Evolutionary conservation across 2,113 vertebrate genomes (phyloP), one percentile per base, ranked within the genome.

Genomic region (Laticauda colubrina): DNA sequence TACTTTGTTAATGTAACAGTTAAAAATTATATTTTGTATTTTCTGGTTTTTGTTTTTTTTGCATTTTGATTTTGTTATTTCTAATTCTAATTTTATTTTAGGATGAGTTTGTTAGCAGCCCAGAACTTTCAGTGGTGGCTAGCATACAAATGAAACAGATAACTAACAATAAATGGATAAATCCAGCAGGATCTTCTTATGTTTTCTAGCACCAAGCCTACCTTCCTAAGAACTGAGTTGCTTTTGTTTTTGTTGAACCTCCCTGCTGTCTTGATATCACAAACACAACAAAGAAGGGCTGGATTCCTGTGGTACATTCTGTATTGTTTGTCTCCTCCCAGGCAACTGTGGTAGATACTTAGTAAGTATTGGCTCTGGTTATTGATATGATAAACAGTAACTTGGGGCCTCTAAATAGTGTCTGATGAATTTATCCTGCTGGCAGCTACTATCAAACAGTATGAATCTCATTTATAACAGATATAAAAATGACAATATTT

Each of bases 341-440:
- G 26, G 34, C 23, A 86, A 48, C 10, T 48, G 18, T 10, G 23
- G 24, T 56, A 57, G 8, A 48, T 85, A 54, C 12, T 86, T 29
- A 45, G 12, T 20, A 56, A 85, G 34, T 43, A 29, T 10, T 43
- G 75, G 12, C 34, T 85, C 8, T 21, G 12, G 29, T 54, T 34
- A 75, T 87, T 90, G 64, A 81, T 81, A 18, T 88, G 90, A 90
- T 89, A 91, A 91, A 85, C 89, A 95, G 81, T 3, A 87, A 39
- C 26, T 39, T 93, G 26, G 45, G 55, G 39, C 61, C 69, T 91
- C 90, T 26, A 86, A 94, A 90, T 20, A 43, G 69, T 51, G 92
- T 59, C 94, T 54, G 88, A 91, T 85, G 59, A 64, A 54, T 0
- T 91, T 91, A 14, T 91, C 92, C 92, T n/a, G 20, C 43, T 59